Evolutionary conservation across 2,888 invertebrate genomes (phyloP).

Genomic region (Thereva nobilitata): DNA sequence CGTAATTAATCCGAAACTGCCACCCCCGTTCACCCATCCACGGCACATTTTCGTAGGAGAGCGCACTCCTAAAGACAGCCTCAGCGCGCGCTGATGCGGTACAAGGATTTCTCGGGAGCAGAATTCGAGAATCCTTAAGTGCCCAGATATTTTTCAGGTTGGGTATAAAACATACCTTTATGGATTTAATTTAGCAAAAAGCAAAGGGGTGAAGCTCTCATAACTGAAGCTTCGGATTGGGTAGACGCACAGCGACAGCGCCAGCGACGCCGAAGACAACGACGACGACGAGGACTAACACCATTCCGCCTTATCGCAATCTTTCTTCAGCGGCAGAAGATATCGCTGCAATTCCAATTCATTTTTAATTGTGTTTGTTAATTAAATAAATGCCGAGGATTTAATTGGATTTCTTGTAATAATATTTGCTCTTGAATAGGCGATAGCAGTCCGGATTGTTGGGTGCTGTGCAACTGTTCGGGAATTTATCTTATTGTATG

Average conservation of each 20-base stretch:
- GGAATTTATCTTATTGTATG: constrained; percentile 39
- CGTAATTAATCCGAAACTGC: constrained; percentile 40
- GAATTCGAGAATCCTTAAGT: constrained; percentile 18
- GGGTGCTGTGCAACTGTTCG: constrained; percentile 29
- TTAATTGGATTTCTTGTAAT: constrained; percentile 43
- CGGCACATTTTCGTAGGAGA: constrained; percentile 13
- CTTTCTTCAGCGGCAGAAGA: constrained; percentile 39
- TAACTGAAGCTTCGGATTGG: constrained; percentile 39
- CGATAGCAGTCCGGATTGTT: constrained; percentile 16
- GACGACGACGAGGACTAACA: constrained; percentile 5
- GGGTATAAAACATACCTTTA: constrained; percentile 39
- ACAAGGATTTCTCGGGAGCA: background rate
- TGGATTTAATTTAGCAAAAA: constrained; percentile 40
- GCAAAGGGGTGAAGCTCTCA: constrained; percentile 37
- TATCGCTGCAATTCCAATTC: constrained; percentile 42
- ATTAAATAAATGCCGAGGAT: constrained; percentile 42
- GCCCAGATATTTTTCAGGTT: constrained; percentile 35
- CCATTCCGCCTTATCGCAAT: constrained; percentile 32
- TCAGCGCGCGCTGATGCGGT: constrained; percentile 4
- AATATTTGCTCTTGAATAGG: constrained; percentile 40
- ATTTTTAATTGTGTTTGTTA: constrained; percentile 43
- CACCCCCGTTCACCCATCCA: constrained; percentile 35
- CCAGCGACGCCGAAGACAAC: constrained; percentile 27
- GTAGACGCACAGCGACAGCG: constrained; percentile 23
- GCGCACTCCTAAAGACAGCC: constrained; percentile 7